A percentile compares a stretch with the other conserved stretches of the same genome.
These are phyloP conservation scores for Orussus abietinus DNA, from an alignment of 1,140 invertebrate genomes.

Conservation along the genomic window DNA sequence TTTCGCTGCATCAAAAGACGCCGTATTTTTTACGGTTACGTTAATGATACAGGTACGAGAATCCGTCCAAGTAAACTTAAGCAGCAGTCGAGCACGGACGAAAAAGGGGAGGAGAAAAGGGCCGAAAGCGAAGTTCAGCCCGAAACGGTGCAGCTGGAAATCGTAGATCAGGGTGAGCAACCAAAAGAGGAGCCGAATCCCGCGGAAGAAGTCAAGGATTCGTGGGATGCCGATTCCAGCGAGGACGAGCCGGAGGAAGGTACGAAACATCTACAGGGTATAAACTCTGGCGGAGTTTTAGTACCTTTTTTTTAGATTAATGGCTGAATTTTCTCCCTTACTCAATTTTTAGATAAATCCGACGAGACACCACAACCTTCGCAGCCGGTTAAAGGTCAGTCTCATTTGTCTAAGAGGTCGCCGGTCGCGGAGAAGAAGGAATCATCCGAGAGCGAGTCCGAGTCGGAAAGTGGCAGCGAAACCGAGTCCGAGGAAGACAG, in stretches of 20 bases:
- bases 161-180: slow-evolving; percentile 56
- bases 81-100: slow-evolving; percentile 44
- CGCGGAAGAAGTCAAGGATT: slow-evolving; percentile 70
- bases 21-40: too few relatives aligned
- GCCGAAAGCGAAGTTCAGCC: slow-evolving; percentile 51
- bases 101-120: slow-evolving; percentile 51
- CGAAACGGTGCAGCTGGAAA: slow-evolving; percentile 57
- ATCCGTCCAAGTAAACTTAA: slow-evolving; percentile 66
- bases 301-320: background rate
- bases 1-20: too few relatives aligned
- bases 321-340: slow-evolving; percentile 8
- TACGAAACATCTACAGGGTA: too few relatives aligned
- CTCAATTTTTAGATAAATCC: slow-evolving; percentile 37
- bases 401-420: too few relatives aligned
- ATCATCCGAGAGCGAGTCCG: slow-evolving; percentile 55
- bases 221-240: slow-evolving; percentile 77
- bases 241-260: slow-evolving; percentile 62
- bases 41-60: slow-evolving; percentile 65
- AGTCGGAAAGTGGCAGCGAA: slow-evolving; percentile 51
- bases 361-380: slow-evolving; percentile 27
- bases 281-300: slow-evolving; percentile 5
- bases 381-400: slow-evolving; percentile 16
- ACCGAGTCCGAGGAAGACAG: slow-evolving; percentile 58
- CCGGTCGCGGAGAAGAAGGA: slow-evolving; percentile 49
- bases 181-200: slow-evolving; percentile 51